phyloP scores from a whole-genome alignment of 2,797 vertebrate species.

The Crax fasciolata region DNA sequence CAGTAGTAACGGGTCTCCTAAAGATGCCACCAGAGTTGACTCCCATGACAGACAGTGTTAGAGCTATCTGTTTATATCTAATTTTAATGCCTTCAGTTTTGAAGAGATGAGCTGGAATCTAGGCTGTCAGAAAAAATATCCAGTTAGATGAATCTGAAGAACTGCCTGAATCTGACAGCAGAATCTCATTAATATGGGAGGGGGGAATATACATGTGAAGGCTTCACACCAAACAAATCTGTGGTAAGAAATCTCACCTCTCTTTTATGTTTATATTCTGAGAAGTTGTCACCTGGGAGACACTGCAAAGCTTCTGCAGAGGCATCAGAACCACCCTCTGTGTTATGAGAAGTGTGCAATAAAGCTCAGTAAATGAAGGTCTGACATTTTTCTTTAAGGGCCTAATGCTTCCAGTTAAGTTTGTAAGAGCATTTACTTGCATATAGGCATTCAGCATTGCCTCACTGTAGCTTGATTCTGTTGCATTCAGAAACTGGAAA shows the following conservation, averaged over 20 bases:
- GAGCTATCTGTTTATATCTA: constrained; percentile 35
- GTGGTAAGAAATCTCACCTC: background rate
- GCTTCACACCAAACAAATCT: background rate
- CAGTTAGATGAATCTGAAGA: background rate
- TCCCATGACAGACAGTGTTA: background rate
- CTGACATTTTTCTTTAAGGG: background rate
- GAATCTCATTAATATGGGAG: background rate
- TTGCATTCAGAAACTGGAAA: background rate
- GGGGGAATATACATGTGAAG: background rate
- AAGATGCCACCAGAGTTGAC: background rate
- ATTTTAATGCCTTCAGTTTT: constrained; percentile 33
- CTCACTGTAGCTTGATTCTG: background rate
- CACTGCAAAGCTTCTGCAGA: background rate
- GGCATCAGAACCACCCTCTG: background rate
- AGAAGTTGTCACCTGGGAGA: background rate
- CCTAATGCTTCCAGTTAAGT: rapidly evolving
- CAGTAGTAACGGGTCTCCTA: background rate
- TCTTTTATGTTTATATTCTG: background rate
- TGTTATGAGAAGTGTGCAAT: rapidly evolving
- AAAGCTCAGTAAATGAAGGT: background rate
- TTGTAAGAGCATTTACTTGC: background rate
- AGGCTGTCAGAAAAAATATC: constrained; percentile 45
- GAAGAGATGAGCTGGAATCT: background rate
- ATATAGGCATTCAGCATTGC: rapidly evolving
- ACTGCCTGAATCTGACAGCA: background rate